Base-by-base conservation (phyloP, 2,797 vertebrate species). In the Diplodus puntazzo region DNA sequence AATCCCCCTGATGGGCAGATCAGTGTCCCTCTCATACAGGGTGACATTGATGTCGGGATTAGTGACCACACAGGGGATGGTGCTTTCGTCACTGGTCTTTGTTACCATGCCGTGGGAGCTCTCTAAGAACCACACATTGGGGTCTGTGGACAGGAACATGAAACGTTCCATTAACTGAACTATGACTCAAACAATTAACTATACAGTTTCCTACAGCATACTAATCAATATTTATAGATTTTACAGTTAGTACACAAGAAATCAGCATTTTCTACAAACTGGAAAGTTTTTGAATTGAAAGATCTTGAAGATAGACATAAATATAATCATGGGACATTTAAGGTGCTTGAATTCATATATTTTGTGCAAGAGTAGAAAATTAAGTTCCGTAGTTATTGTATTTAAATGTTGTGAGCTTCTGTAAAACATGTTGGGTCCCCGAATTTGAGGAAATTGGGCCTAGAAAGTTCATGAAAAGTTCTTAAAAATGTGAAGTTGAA, bases 11-110 rank as follows among this genome's bases (percentile, higher is more conserved):
- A 97, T 80, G 0, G 92, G 92, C 18, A 80, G 83, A 2, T 96
- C 93, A 1, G 86, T 94, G 71, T 95, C 95, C 82, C 71, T 95
- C 84, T 99, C 96, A 0, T 96, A 95, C 61, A 99, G 92, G 0
- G 96, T 96, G 77, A 99, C 97, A 0, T 82, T 95, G 80, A 97
- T 95, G 17, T 88, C 87, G 0, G 98, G 98, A 84, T 99, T 93
- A 5, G 97, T 98, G 88, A 98, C 97, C 3, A 97, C 91, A 46
- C 98, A 99, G 0, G 98, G 98, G 73, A 99, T 92, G 45, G 91
- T 94, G 14, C 88, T 93, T 70, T 96, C 95, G 1, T 92, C 92
- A 7, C 95, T 92, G 78, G 95, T 96, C 55, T 94, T 96, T 13
- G 96, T 95, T 68, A 98, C 96, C 92, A 98, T 95, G 14, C 95